Evolutionary conservation across 2,797 vertebrate species (phyloP).

Genomic region (Pseudochirops cupreus): DNA sequence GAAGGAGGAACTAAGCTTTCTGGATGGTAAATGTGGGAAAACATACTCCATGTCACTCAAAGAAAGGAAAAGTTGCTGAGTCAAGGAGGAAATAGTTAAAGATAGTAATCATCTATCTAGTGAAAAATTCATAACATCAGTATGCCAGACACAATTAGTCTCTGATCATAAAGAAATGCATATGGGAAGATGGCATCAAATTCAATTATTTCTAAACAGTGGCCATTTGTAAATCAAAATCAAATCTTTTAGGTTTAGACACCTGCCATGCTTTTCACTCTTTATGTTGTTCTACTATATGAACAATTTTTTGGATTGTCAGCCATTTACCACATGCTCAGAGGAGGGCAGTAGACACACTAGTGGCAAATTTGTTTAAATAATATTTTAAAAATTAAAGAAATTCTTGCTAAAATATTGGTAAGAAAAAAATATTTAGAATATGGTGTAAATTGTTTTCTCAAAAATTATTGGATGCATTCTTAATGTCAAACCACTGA

Average conservation of each 20-base stretch:
- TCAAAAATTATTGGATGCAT: not conserved
- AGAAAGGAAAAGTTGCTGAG: not conserved
- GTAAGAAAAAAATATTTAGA: not conserved
- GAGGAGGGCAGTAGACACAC: conserved; percentile 3
- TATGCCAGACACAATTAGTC: not conserved
- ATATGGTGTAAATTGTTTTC: not conserved
- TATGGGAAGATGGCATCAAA: not conserved
- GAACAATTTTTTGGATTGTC: conserved; percentile 32
- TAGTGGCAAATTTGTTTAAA: conserved; percentile 55
- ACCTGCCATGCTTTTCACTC: conserved; percentile 40
- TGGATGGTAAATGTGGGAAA: not conserved
- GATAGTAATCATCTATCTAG: not conserved
- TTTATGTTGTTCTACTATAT: conserved; percentile 23
- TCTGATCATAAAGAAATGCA: not conserved
- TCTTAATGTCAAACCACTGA: not conserved
- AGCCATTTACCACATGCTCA: conserved; percentile 51
- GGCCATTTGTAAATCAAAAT: conserved; percentile 5
- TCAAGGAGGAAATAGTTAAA: not conserved
- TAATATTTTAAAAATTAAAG: conserved; percentile 25
- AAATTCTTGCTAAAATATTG: not conserved
- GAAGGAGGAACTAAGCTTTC: not conserved
- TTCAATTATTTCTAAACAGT: not conserved
- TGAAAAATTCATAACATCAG: not conserved
- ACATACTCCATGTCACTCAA: not conserved
- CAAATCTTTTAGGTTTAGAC: conserved; percentile 20